phyloP scores from a whole-genome alignment of 2,113 vertebrate genomes.

The Clupea harengus region DNA sequence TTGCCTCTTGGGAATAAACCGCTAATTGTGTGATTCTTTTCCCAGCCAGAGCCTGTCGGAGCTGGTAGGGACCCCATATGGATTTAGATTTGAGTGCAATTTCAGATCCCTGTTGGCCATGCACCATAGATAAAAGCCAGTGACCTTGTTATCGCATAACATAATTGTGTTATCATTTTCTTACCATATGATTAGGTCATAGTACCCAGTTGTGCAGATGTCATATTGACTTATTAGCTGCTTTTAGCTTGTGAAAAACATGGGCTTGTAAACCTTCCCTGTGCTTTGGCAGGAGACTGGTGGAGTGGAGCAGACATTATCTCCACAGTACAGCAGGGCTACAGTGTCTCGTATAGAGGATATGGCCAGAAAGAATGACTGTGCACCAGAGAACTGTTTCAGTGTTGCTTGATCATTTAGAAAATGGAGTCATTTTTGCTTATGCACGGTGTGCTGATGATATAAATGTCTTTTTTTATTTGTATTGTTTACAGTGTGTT shows the following conservation, averaged over 20 bases:
- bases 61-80: not conserved
- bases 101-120: not conserved
- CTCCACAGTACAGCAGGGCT: too few species aligned
- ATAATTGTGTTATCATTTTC: constrained; percentile 1
- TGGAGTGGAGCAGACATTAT: too few species aligned
- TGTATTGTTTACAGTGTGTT: not conserved
- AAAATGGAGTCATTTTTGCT: not conserved
- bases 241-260: not conserved
- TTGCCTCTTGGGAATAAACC: not conserved
- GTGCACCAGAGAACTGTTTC: not conserved
- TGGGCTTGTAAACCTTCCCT: not conserved
- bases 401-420: not conserved
- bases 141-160: constrained; percentile 1
- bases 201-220: not conserved
- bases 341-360: not conserved
- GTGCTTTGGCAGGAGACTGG: too few species aligned
- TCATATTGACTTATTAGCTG: not conserved
- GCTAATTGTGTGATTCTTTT: constrained; percentile 7
- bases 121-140: constrained; percentile 7
- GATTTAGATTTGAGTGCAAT: constrained; percentile 1
- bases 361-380: not conserved
- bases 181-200: not conserved
- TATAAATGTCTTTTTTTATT: not conserved
- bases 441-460: not conserved
- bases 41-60: not conserved